Conservation (phyloP, 2,888 invertebrate species). For the Bursaphelenchus okinawaensis region DNA sequence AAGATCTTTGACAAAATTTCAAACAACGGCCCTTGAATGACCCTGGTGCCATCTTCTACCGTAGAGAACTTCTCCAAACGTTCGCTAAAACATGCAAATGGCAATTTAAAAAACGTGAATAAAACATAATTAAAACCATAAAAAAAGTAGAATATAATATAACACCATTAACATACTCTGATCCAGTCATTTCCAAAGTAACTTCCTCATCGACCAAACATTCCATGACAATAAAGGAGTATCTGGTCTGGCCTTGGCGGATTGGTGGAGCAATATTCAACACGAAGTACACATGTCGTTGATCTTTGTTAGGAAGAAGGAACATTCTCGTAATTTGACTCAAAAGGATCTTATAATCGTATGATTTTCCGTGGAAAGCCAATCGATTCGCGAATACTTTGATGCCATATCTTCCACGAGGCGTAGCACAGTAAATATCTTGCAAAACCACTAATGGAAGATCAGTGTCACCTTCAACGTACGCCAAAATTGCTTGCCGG, state of each 20-base stretch:
- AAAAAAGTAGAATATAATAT: neutral
- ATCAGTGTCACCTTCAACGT: conserved; percentile 82
- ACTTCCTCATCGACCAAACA: conserved; percentile 92
- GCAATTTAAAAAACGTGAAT: neutral
- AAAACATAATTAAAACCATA: neutral
- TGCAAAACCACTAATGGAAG: conserved; percentile 94
- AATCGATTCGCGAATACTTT: conserved; percentile 86
- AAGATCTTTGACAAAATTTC: conserved; percentile 92
- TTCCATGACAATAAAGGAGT: conserved; percentile 86
- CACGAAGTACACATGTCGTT: conserved; percentile 95
- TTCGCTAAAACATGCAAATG: conserved; percentile 62
- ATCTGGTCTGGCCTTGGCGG: conserved; percentile 96
- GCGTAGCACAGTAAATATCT: conserved; percentile 94
- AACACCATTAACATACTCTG: conserved; percentile 23
- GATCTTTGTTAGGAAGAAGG: conserved; percentile 89
- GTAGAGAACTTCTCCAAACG: conserved; percentile 89
- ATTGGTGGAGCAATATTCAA: conserved; percentile 85
- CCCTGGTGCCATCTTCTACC: conserved; percentile 75
- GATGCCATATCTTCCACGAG: conserved; percentile 93
- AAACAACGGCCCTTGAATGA: conserved; percentile 83
- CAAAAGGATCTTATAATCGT: conserved; percentile 98
- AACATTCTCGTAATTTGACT: conserved; percentile 89
- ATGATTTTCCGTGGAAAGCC: conserved; percentile 93
- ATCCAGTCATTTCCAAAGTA: conserved; percentile 72
- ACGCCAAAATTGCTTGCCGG: conserved; percentile 88